Evolutionary conservation across 2,113 vertebrate genomes (phyloP), one percentile per base, ranked within the genome.

Genomic region (Polypterus bichir): DNA sequence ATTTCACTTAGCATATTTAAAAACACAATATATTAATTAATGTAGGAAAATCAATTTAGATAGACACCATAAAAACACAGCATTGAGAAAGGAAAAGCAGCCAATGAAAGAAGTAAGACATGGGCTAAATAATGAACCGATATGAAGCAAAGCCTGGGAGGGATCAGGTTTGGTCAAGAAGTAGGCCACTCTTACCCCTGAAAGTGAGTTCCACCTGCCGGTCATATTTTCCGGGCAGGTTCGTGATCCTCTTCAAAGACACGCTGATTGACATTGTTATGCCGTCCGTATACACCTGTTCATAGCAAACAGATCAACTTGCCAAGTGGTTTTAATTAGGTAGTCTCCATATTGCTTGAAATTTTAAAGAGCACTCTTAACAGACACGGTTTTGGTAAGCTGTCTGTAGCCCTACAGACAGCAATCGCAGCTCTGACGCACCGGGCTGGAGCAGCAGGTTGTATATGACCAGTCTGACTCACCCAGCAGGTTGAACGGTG

Each of bases 171-270:
- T 27, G 27, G 27, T 27, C 27, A 27, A 27, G 27, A 27, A 27
- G 27, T 5, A 3, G 9, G 44, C 3, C 9, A 7, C 44, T 6
- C 84, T 78, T 70, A 96, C 91, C 93, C 77, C 89, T 79, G 77
- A 96, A 95, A 66, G 74, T 71, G 69, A 96, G 78, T 47, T 83
- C 78, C 3, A 91, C 89, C 73, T 91, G 92, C 59, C 88, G 74
- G 75, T 93, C 89, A 0, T 84, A 87, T 49, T 65, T 79, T 11
- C 92, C 91, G 0, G 89, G 89, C 53, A 96, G 77, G 64, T 87
- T 85, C 59, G 71, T 84, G 57, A 96, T 77, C 73, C 70, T 83
- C 66, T 66, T 82, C 60, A 98, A 73, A 46, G 57, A 63, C 4
- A 93, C 79, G 0, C 69, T 88, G 69, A 98, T 87, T 61, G 92